Base-by-base conservation (phyloP, 2,797 vertebrate genomes). In the Neosilurus hyrtlii region DNA sequence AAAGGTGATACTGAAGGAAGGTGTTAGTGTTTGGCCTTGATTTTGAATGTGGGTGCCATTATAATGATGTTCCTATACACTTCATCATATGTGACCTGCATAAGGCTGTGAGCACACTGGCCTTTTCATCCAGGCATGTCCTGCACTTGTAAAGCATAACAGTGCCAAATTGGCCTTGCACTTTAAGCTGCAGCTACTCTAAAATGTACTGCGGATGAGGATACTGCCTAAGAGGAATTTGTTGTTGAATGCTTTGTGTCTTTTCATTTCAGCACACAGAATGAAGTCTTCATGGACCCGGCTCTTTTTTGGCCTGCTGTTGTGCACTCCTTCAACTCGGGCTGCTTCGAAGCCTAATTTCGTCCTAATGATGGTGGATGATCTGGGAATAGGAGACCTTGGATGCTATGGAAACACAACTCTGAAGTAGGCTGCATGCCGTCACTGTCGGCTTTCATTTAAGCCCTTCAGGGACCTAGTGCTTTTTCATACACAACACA, bases 401-500 rank as follows among this genome's bases (percentile, higher is more conserved):
- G 96, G 96, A 22, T 98, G 97, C 92, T 98, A 97, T 0, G 96
- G 97, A 8, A 98, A 98, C 91, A 94, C 82, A 83, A 96, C 96
- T 0, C 91, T 98, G 89, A 96, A 95, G 97, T 98, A 91, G 83
- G 76, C 74, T 83, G 78, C 12, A 11, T 68, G 71, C 56, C 80
- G 51, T 70, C 71, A 63, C 62, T 81, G 70, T 71, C 57, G 51
- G 57, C 72, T 83, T 81, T 72, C 79, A 63, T 72, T 83, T 79
- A 70, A 81, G 67, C 43, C 72, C 73, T 80, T 83, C 73, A 37
- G 59, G 56, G 54, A 57, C 65, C 15, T 43, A 75, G 37, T 35
- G 43, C 61, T 65, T 78, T 49, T 78, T 63, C 9, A 77, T 70
- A 84, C 15, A 51, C 56, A 59, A 26, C 65, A 71, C 37, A 9